Base-by-base conservation (phyloP, 2,888 invertebrate genomes). In the Strigamia transsilvanica region DNA sequence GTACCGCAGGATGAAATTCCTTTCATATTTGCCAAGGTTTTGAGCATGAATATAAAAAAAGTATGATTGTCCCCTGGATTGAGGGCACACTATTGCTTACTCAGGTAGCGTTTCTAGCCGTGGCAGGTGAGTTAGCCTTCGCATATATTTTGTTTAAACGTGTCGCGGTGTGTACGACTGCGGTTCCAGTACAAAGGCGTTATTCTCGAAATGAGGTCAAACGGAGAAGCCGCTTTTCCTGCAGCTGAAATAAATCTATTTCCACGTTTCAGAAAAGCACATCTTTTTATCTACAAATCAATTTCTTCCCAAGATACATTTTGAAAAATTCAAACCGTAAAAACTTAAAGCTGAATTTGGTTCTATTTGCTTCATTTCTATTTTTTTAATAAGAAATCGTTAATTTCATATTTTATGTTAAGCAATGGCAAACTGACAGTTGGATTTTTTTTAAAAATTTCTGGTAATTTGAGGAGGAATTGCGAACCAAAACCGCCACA, bases 61-160 rank as follows among this genome's bases (percentile, higher is more conserved):
- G 32, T 73, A 73, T 73, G 73, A 73, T 32, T 73, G 1, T 32
- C 5, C 32, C n/a, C 73, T 32, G 27, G 27, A 73, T 73, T 73
- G 73, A 32, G 32, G 73, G 27, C 27, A 32, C 3, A 32, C 12
- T 73, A n/a, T 73, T 73, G 73, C 32, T 73, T 32, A 73, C 73
- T 32, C 73, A 73, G 73, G 73, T 73, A 73, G 73, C 73, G 6
- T 73, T 73, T 13, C 27, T 73, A 73, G 32, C 73, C 27, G 27
- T 73, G 73, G 73, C 73, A 73, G 73, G 73, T 73, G 73, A 73
- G 73, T 73, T 32, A 73, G 18, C 56, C 56, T 56, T 46, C 46
- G 46, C n/a, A n/a, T 56, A 18, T 56, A 56, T 9, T n/a, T 56
- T 56, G 18, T 18, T 56, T 21, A 56, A 18, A 56, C 56, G 56